A percentile compares a stretch with the other conserved stretches of the same genome.
Conservation (phyloP, 2,113 vertebrate genomes). For the Tenrec ecaudatus region DNA sequence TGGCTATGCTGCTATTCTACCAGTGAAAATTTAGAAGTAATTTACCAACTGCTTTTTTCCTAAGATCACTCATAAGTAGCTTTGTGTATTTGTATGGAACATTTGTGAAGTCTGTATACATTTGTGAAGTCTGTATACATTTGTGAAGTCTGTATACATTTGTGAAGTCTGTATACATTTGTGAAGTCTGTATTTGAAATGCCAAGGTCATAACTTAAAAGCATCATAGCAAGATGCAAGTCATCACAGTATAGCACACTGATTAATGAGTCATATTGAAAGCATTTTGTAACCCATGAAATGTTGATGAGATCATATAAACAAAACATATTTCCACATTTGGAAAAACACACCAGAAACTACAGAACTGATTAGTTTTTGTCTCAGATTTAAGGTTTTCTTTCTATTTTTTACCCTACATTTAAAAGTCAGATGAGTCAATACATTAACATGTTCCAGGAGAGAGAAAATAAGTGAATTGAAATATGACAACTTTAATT, state of each 20-base stretch:
- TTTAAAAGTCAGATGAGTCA: background rate
- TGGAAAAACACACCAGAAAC: background rate
- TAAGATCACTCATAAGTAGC: too few relatives aligned
- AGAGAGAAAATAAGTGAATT: background rate
- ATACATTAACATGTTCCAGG: background rate
- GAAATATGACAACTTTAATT: background rate
- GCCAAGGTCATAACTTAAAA: background rate
- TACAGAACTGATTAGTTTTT: background rate
- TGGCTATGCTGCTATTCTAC: too few relatives aligned
- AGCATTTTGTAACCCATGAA: background rate
- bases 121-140: too few relatives aligned
- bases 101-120: too few relatives aligned
- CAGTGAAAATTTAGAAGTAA: too few relatives aligned
- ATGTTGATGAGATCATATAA: background rate
- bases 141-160: too few relatives aligned
- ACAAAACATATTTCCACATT: background rate
- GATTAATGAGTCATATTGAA: background rate
- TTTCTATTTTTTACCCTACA: background rate
- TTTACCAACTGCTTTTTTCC: too few relatives aligned
- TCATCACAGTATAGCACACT: too few relatives aligned
- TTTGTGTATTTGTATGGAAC: too few relatives aligned
- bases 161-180: too few relatives aligned
- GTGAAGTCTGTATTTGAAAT: too few relatives aligned
- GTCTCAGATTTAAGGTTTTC: background rate
- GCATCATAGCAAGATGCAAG: too few relatives aligned